Base-by-base conservation (phyloP, 1,140 invertebrate genomes). In the Eriocheir sinensis region DNA sequence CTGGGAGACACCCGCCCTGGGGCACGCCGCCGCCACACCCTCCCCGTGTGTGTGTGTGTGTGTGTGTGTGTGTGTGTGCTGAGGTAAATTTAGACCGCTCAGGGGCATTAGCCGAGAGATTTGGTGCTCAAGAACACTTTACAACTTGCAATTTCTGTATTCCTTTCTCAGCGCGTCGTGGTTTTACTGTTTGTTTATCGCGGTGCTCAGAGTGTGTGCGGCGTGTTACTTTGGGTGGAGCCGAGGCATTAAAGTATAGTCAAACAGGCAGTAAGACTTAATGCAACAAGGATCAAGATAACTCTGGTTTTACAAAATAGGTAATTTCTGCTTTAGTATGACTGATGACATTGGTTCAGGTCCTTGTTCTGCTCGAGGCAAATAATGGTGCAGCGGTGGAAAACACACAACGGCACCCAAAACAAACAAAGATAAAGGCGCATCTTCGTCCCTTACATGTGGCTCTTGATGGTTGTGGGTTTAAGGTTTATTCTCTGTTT, bases 1-100 rank as follows among this genome's bases (percentile, higher is more conserved):
- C 60, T 72, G 21, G 60, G 60, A 72, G 60, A 72, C 60, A 72
- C 60, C 17, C 60, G 60, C 60, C 60, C 60, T 72, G 27, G 60
- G 60, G 60, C 21, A 72, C 60, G 21, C 21, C 21, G 60, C 60
- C 27, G 60, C 60, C 60, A 72, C 60, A 72, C 60, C 60, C 44
- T 72, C 60, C 60, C 60, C n/a, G 60, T 12, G 0, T 72, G 60
- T 48, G 44, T 48, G 44, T 48, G 60, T 21, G 60, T 9, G 9
- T 72, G 60, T 72, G 60, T 72, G 60, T 17, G 60, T 72, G 60
- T 72, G 60, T 72, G 60, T 72, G 60, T 72, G 60, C 21, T 72
- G 60, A 21, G 60, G n/a, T 72, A 72, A 72, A 72, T 72, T 72
- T 21, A 72, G 60, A 21, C 21, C 60, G 17, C 60, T 72, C 60